A percentile compares a stretch with the other conserved stretches of the same genome.
Evolutionary conservation across 2,888 invertebrate genomes (phyloP).

Genomic region (Calameuta pallipes): DNA sequence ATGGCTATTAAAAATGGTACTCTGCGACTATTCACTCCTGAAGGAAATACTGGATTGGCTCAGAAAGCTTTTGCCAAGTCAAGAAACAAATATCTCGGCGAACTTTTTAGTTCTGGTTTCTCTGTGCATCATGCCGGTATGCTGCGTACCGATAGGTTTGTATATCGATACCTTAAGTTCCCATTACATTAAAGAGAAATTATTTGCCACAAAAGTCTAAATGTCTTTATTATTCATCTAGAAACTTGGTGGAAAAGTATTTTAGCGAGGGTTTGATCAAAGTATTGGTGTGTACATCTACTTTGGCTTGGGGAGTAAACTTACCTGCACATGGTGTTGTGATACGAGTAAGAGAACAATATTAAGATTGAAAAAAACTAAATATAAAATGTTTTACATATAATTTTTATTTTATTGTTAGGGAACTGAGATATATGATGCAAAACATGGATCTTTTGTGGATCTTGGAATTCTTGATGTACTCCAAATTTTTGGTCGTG

Average conservation of each 20-base stretch:
- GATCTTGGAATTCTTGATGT: constrained; percentile 98
- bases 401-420: constrained; percentile 58
- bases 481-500: constrained; percentile 97
- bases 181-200: background rate
- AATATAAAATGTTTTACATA: background rate
- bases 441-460: constrained; percentile 92
- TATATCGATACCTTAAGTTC: background rate
- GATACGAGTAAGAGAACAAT: constrained; percentile 76
- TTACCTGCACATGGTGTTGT: constrained; percentile 98
- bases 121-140: constrained; percentile 98
- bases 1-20: constrained; percentile 82
- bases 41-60: constrained; percentile 74
- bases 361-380: background rate
- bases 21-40: constrained; percentile 76
- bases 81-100: constrained; percentile 83
- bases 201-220: background rate
- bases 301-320: constrained; percentile 99
- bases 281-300: constrained; percentile 95
- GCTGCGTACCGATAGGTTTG: constrained; percentile 84
- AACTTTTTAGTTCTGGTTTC: constrained; percentile 88
- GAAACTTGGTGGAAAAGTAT: constrained; percentile 87
- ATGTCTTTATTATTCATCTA: constrained; percentile 42
- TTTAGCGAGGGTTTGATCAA: constrained; percentile 90
- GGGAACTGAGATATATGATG: constrained; percentile 98
- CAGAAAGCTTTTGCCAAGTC: constrained; percentile 78